Evolutionary conservation across 1,140 invertebrate species (phyloP).

Genomic region (Pygmarrhopalites habei): DNA sequence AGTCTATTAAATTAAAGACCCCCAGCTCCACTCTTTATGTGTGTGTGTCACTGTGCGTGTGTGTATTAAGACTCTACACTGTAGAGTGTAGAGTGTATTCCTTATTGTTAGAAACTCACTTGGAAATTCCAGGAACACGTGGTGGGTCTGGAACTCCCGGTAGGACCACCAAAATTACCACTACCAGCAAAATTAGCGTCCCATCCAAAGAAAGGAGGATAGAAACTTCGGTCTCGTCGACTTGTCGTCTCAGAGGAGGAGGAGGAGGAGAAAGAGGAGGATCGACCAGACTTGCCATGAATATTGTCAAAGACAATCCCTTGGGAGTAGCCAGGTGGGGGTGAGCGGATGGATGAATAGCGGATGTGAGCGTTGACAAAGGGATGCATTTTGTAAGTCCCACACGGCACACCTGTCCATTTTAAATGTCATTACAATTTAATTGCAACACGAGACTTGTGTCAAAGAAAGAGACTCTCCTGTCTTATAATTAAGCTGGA

Average conservation of each 20-base stretch:
- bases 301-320: too few relatives aligned
- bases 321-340: too few relatives aligned
- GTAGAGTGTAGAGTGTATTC: background rate
- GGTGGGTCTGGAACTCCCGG: too few relatives aligned
- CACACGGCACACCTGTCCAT: conserved; percentile 36
- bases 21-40: background rate
- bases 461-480: background rate
- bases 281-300: background rate
- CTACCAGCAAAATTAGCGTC: too few relatives aligned
- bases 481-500: background rate
- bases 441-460: background rate
- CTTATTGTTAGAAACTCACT: conserved; percentile 3
- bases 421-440: conserved; percentile 1
- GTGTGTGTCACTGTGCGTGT: background rate
- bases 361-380: conserved; percentile 28
- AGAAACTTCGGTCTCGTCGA: background rate
- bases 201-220: background rate
- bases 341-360: conserved; percentile 3
- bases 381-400: conserved; percentile 34
- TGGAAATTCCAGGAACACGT: conserved; percentile 20
- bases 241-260: background rate
- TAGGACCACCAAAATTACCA: too few relatives aligned
- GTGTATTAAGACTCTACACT: background rate
- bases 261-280: background rate
- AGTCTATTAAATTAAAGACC: background rate